Base-by-base conservation (phyloP, 2,888 invertebrate genomes). In the Dicyrtoma fusca region DNA sequence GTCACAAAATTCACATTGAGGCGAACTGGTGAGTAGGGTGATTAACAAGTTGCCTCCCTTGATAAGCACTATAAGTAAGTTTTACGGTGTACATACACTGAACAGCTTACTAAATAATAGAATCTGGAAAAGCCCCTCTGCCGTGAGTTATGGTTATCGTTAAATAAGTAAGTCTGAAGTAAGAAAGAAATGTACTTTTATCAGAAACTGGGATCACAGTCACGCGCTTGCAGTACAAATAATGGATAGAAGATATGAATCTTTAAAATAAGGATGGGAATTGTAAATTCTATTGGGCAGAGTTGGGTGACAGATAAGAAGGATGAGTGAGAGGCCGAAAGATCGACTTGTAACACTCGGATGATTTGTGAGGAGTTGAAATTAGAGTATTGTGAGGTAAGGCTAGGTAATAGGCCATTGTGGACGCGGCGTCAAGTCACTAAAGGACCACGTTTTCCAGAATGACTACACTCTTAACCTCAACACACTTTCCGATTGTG, bases 331-430 rank as follows among this genome's bases (percentile, higher is more conserved):
- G 68, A 42, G 76, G 79, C 72, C 74, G 73, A 75, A 73, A 76
- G 76, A 73, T 77, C 73, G 78, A 64, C 74, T 70, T 72, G 64
- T 44, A 75, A 75, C 72, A 77, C 59, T 75, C 57, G 74, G 74
- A 79, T 80, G 80, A 80, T 80, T 80, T 80, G 80, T 80, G 78
- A 79, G 79, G 80, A 80, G 80, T 73, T 80, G 80, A 80, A 80
- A 80, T 79, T 77, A 75, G 73, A 61, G 53, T 55, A 80, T 80
- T 80, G 78, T 79, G 70, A 71, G 63, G 23, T 25, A 61, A 55
- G 69, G 57, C 64, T 73, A 25, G 70, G 68, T 74, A 73, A 68
- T 71, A 63, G 71, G 66, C 72, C 75, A 75, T 78, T 79, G 78
- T 79, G 79, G 77, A 76, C 72, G 75, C 74, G 73, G 74, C 63